phyloP scores from a whole-genome alignment of 1,140 invertebrate species.

The Tetraneura akinire region DNA sequence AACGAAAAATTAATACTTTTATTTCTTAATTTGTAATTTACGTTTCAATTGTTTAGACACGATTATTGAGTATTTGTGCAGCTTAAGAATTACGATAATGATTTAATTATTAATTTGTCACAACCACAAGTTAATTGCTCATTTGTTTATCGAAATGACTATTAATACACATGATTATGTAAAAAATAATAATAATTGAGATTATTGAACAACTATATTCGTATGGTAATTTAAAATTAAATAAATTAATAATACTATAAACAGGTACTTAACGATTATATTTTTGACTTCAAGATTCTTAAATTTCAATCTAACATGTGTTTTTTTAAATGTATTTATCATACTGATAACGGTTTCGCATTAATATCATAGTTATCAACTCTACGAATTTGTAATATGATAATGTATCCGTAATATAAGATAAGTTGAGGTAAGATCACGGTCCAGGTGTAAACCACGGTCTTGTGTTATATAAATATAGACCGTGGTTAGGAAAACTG shows the following conservation, averaged over 20 bases:
- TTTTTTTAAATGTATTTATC: slow-evolving; percentile 26
- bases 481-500: no score
- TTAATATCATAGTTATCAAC: background rate
- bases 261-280: background rate
- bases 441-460: no score
- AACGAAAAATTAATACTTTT: background rate
- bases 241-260: background rate
- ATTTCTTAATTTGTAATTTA: background rate
- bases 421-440: no score
- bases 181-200: background rate
- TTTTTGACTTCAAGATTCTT: background rate
- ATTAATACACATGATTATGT: background rate
- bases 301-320: slow-evolving; percentile 18
- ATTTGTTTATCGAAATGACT: no score
- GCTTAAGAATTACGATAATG: no score
- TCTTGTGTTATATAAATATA: no score
- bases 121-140: no score
- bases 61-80: no score
- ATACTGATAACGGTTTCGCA: slow-evolving; percentile 13
- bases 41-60: background rate
- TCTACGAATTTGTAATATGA: no score
- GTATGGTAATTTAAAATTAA: background rate
- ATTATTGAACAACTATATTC: background rate
- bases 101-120: no score
- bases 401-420: no score